These are phyloP conservation scores for Lerema accius DNA, from an alignment of 1,140 invertebrate genomes.

Conservation along the genomic window DNA sequence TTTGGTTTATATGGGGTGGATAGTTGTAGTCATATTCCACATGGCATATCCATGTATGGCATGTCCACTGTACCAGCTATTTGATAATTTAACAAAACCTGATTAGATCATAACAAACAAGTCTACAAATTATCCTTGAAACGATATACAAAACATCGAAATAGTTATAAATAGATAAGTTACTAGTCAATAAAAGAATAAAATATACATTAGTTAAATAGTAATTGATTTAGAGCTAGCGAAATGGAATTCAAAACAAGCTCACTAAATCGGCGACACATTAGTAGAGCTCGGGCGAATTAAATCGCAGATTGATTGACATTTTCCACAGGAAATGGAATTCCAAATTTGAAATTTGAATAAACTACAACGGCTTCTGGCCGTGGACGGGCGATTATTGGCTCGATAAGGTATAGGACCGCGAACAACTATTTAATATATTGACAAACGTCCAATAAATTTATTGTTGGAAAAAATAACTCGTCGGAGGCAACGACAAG, in stretches of 20 bases:
- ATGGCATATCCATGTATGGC: too few species aligned
- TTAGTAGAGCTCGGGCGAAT: not conserved
- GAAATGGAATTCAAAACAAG: conserved; percentile 4
- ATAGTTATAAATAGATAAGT: not conserved
- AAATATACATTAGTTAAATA: not conserved
- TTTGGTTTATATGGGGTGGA: too few species aligned
- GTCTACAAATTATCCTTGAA: not conserved
- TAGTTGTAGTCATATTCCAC: too few species aligned
- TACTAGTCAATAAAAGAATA: not conserved
- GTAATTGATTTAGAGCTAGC: not conserved
- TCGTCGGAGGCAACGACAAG: conserved; percentile 21
- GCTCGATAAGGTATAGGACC: conserved; percentile 20
- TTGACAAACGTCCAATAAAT: conserved; percentile 43
- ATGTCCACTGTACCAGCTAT: not conserved
- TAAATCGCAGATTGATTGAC: conserved; percentile 16
- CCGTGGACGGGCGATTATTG: conserved; percentile 1
- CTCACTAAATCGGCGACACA: conserved; percentile 5
- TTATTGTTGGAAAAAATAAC: conserved; percentile 41
- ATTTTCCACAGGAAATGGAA: conserved; percentile 14
- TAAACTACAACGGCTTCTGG: conserved; percentile 1
- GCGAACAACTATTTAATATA: conserved; percentile 33
- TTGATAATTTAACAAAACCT: not conserved
- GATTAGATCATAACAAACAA: not conserved
- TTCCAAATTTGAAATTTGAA: conserved; percentile 10
- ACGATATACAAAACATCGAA: not conserved